Percentiles rank a stretch among this genome's conserved stretches.
Evolutionary conservation across 2,797 vertebrate species (phyloP).

Genomic region (Remorina albescens): DNA sequence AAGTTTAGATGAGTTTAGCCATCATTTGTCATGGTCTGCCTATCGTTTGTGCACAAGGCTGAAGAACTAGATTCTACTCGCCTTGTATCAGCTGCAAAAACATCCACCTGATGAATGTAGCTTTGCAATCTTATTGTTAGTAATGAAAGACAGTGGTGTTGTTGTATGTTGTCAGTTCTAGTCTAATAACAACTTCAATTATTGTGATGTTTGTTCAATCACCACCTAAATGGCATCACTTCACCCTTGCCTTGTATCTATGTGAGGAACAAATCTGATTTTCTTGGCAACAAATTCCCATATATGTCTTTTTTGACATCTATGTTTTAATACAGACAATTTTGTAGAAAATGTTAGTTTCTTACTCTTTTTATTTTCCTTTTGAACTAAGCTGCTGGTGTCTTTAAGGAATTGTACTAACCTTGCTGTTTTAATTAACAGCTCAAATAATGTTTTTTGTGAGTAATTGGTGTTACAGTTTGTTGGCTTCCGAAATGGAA

Average conservation of each 20-base stretch:
- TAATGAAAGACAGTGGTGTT: too few species aligned
- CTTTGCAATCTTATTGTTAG: too few species aligned
- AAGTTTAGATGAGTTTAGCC: too few species aligned
- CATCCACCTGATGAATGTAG: too few species aligned
- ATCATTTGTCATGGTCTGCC: too few species aligned
- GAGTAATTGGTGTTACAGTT: conserved; percentile 42
- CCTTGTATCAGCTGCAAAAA: background rate
- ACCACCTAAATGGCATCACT: conserved; percentile 13
- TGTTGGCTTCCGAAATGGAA: conserved; percentile 25
- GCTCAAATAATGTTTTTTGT: conserved; percentile 30
- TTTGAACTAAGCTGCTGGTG: conserved; percentile 5
- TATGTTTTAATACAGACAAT: conserved; percentile 16
- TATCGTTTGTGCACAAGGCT: background rate
- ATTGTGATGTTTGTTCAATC: conserved; percentile 43
- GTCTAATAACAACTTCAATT: conserved; percentile 24
- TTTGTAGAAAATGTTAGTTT: conserved; percentile 25
- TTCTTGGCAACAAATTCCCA: conserved; percentile 9
- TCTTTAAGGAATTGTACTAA: conserved; percentile 20
- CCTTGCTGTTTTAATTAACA: conserved; percentile 31
- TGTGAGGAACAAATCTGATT: conserved; percentile 25
- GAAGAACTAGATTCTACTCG: background rate
- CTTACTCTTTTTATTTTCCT: too few species aligned
- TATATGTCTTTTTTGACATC: conserved; percentile 32
- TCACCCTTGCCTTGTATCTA: too few species aligned
- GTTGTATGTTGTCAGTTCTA: conserved; percentile 2